Conservation (phyloP, 2,888 invertebrate species). For the Drosophila niveifrons region DNA sequence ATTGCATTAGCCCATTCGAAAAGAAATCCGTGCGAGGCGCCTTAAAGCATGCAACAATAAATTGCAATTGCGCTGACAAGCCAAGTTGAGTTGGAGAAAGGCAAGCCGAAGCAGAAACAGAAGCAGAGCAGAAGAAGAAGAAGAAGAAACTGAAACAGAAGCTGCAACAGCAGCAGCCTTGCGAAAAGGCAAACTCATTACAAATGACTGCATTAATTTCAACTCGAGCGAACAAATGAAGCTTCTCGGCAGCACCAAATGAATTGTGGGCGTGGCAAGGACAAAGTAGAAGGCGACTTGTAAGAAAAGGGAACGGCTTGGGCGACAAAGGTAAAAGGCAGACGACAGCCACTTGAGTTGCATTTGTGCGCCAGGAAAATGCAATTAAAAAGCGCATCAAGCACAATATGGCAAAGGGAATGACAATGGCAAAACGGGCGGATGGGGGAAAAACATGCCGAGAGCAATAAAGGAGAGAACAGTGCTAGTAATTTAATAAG, state of each 20-base stretch:
- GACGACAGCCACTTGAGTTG: conserved; percentile 72
- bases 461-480: conserved; percentile 20
- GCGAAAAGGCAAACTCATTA: conserved; percentile 73
- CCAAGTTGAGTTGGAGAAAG: conserved; percentile 7
- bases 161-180: conserved; percentile 16
- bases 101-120: neutral
- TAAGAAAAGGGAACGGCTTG: conserved; percentile 15
- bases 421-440: neutral
- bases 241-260: conserved; percentile 50
- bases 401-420: conserved; percentile 23
- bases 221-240: conserved; percentile 71
- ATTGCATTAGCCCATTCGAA: conserved; percentile 38
- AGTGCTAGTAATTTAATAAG: conserved; percentile 72
- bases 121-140: conserved; percentile 6
- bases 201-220: conserved; percentile 82
- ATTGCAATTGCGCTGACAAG: conserved; percentile 60
- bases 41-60: conserved; percentile 70
- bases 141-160: conserved; percentile 3
- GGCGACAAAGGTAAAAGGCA: conserved; percentile 55
- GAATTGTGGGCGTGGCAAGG: conserved; percentile 29
- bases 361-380: conserved; percentile 70
- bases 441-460: conserved; percentile 24
- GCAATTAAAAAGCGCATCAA: conserved; percentile 76
- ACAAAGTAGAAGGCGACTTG: conserved; percentile 2
- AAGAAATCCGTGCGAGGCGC: conserved; percentile 28